Percentiles rank a stretch among this genome's conserved stretches.
Evolutionary conservation across 1,140 invertebrate genomes (phyloP).

Genomic region (Colletes gigas): DNA sequence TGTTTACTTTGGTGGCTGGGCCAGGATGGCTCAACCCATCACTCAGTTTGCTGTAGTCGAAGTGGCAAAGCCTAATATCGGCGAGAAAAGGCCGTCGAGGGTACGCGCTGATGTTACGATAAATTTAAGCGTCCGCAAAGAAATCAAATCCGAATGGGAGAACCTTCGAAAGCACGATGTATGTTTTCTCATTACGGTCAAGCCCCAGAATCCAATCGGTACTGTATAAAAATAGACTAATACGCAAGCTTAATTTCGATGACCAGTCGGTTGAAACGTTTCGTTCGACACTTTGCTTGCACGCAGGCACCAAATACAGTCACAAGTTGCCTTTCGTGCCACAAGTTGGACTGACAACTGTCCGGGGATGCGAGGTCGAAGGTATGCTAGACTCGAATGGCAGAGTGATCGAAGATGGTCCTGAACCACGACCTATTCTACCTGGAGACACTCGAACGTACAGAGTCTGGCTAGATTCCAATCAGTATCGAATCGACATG

Average conservation of each 20-base stretch:
- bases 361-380: constrained; percentile 99
- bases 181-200: constrained; percentile 96
- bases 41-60: constrained; percentile 97
- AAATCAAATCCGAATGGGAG: constrained; percentile 99
- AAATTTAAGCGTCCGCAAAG: constrained; percentile 92
- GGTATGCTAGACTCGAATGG: constrained; percentile 98
- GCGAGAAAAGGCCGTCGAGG: constrained; percentile 96
- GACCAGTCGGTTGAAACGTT: background rate
- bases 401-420: constrained; percentile 97
- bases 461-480: constrained; percentile 96
- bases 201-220: constrained; percentile 91
- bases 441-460: constrained; percentile 95
- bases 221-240: constrained; percentile 52
- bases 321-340: constrained; percentile 91
- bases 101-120: constrained; percentile 97
- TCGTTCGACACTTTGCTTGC: constrained; percentile 31
- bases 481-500: constrained; percentile 98
- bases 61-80: constrained; percentile 93
- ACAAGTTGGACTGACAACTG: constrained; percentile 94
- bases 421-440: constrained; percentile 92
- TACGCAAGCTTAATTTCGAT: background rate
- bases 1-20: constrained; percentile 97
- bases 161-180: constrained; percentile 98
- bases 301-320: constrained; percentile 89
- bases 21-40: constrained; percentile 98